Evolutionary conservation across 2,888 invertebrate genomes (phyloP).

Genomic region (Lottia scabra): DNA sequence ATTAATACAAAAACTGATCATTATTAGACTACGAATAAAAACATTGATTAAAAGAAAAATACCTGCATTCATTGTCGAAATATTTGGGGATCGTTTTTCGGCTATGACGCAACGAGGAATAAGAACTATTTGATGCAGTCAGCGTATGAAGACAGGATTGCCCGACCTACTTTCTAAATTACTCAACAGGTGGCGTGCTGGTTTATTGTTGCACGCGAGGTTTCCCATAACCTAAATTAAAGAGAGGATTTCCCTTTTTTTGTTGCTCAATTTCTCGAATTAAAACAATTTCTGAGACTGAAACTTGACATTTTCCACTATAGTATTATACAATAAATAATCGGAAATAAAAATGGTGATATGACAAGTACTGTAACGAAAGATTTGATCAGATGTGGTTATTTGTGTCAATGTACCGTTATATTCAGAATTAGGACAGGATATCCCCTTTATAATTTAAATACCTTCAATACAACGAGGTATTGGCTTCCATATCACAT

Average conservation of each 20-base stretch:
- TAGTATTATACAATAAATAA: too few species aligned
- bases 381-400: not conserved
- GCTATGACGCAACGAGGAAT: not conserved
- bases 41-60: not conserved
- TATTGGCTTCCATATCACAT: too few species aligned
- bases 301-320: too few species aligned
- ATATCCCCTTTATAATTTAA: conserved; percentile 1
- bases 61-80: not conserved
- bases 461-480: not conserved
- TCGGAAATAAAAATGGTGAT: too few species aligned
- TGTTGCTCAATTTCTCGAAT: too few species aligned
- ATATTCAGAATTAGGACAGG: conserved; percentile 5
- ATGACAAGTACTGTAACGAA: too few species aligned
- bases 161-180: conserved; percentile 33
- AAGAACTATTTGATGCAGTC: conserved; percentile 23
- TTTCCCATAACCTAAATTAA: conserved; percentile 7
- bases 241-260: not conserved
- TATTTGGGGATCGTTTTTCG: not conserved
- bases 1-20: not conserved
- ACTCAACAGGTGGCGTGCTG: conserved; percentile 18
- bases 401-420: conserved; percentile 5
- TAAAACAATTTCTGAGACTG: too few species aligned
- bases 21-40: not conserved
- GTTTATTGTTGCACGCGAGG: conserved; percentile 15
- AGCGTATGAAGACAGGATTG: conserved; percentile 32